Evolutionary conservation across 2,888 invertebrate species (phyloP).

Genomic region (Polyploca ridens): DNA sequence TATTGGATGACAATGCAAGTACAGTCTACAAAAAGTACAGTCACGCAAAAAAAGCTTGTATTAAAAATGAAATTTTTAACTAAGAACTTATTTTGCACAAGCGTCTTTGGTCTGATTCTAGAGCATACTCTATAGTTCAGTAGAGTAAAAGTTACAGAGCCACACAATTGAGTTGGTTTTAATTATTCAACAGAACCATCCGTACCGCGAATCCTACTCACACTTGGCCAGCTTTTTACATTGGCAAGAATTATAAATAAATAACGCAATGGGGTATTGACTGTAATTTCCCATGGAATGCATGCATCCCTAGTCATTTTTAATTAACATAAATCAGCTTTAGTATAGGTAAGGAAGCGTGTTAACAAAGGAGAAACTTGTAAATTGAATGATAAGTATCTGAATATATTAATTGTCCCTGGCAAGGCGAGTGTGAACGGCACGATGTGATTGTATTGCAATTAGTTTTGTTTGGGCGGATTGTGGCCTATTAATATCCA

Average conservation of each 20-base stretch:
- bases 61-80: no score
- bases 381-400: constrained; percentile 20
- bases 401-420: constrained; percentile 27
- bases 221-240: not conserved
- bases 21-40: no score
- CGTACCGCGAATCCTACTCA: no score
- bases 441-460: constrained; percentile 20
- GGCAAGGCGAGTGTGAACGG: constrained; percentile 18
- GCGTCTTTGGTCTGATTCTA: no score
- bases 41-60: no score
- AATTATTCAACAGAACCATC: no score
- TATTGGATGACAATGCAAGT: no score
- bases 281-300: not conserved
- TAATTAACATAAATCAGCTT: not conserved
- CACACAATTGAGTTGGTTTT: no score
- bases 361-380: not conserved
- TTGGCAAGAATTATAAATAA: not conserved
- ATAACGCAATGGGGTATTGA: not conserved
- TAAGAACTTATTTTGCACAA: no score
- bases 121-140: no score
- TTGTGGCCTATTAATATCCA: constrained; percentile 68
- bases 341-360: not conserved
- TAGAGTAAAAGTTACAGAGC: no score
- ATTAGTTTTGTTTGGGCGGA: constrained; percentile 56
- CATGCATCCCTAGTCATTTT: not conserved